Percentiles rank a stretch among this genome's conserved stretches.
phyloP scores from a whole-genome alignment of 2,113 vertebrate species.

The Cyphomyrus discorhynchus region DNA sequence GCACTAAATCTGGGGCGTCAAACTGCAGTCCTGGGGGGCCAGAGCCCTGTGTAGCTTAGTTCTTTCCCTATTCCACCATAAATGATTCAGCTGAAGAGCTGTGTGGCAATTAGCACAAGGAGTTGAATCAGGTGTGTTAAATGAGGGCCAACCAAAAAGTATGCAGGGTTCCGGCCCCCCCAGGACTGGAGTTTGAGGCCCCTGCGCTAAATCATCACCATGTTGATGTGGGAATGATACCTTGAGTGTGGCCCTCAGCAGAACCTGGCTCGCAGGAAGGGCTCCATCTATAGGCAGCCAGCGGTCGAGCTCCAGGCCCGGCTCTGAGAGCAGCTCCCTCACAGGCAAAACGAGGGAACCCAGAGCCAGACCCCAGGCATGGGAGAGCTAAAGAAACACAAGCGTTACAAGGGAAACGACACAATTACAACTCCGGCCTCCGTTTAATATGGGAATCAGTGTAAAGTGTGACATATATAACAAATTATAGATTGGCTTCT shows the following conservation, averaged over 20 bases:
- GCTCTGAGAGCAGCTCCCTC: constrained; percentile 60
- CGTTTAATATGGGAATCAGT: background rate
- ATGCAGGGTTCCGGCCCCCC: background rate
- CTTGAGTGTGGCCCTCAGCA: constrained; percentile 76
- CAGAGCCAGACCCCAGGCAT: constrained; percentile 62
- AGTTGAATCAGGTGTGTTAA: background rate
- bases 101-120: background rate
- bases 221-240: constrained; percentile 46
- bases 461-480: background rate
- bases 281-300: constrained; percentile 70
- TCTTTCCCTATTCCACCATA: background rate
- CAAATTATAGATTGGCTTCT: background rate
- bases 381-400: constrained; percentile 49
- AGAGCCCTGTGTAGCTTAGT: background rate
- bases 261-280: constrained; percentile 60
- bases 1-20: background rate
- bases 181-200: background rate
- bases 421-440: background rate
- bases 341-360: constrained; percentile 71
- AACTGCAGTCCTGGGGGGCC: background rate
- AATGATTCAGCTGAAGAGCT: background rate
- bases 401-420: background rate
- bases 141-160: background rate
- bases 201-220: background rate
- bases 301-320: constrained; percentile 65